Evolutionary conservation across 2,113 vertebrate species (phyloP).

Genomic region (Cromileptes altivelis): DNA sequence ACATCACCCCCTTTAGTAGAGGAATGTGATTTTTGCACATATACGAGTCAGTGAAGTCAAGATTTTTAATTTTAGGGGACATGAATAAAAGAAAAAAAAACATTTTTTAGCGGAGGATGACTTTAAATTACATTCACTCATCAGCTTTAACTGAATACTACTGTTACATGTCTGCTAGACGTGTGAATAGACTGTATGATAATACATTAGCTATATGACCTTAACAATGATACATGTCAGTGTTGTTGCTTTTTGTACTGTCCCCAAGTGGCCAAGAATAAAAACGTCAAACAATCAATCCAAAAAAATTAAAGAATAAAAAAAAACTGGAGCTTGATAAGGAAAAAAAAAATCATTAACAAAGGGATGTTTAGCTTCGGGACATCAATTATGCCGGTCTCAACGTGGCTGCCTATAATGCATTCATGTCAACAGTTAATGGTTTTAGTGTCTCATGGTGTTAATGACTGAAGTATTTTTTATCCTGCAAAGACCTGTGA

Average conservation of each 20-base stretch:
- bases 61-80: too few species aligned
- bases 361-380: slow-evolving; percentile 2
- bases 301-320: neutral
- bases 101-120: too few species aligned
- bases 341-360: neutral
- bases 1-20: too few species aligned
- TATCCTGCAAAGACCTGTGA: neutral
- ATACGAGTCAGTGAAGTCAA: too few species aligned
- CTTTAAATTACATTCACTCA: too few species aligned
- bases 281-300: neutral
- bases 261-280: neutral
- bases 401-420: neutral
- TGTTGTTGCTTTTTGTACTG: neutral
- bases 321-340: neutral
- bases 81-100: too few species aligned
- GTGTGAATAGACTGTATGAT: neutral
- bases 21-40: too few species aligned
- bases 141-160: neutral
- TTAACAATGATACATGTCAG: neutral
- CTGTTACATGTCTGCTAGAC: neutral
- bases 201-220: neutral
- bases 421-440: neutral
- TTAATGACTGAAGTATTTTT: slow-evolving; percentile 9
- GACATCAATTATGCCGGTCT: neutral
- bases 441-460: neutral